phyloP scores from a whole-genome alignment of 2,797 vertebrate genomes.

The Peromyscus aztecus region DNA sequence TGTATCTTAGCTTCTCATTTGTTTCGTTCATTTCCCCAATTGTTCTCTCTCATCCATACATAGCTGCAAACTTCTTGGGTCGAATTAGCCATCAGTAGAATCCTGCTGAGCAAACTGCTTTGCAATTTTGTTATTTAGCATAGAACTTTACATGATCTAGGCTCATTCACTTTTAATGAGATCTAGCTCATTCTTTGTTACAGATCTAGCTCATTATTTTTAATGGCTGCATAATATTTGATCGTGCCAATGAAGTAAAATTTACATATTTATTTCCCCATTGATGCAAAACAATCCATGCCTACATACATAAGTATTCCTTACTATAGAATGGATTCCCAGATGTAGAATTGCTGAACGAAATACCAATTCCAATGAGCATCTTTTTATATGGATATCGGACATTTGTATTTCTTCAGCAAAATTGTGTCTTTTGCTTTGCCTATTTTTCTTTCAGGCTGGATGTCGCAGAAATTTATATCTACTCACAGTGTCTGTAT shows the following conservation, averaged over 20 bases:
- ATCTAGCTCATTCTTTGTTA: slow-evolving; percentile 29
- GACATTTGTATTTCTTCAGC: slow-evolving; percentile 18
- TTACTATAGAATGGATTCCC: slow-evolving; percentile 12
- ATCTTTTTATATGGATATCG: slow-evolving; percentile 62
- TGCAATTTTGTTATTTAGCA: slow-evolving; percentile 6
- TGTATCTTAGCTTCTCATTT: not conserved
- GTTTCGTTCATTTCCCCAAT: not conserved
- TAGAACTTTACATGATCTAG: not conserved
- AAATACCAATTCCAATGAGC: not conserved
- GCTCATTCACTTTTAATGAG: slow-evolving; percentile 24
- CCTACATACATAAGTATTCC: not conserved
- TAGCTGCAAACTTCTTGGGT: not conserved
- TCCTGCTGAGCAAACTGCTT: not conserved
- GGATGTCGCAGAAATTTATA: not conserved
- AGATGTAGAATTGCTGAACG: slow-evolving; percentile 47
- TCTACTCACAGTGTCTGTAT: not conserved
- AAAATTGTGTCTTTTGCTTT: not conserved
- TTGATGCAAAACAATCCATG: slow-evolving; percentile 55
- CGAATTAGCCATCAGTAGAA: not conserved
- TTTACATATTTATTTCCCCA: slow-evolving; percentile 59
- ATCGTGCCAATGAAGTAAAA: slow-evolving; percentile 22
- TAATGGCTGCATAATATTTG: slow-evolving; percentile 61
- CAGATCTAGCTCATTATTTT: slow-evolving; percentile 33
- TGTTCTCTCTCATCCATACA: not conserved
- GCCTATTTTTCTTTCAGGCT: not conserved